Conservation (phyloP, 2,113 vertebrate genomes). For the Rallus limicola region DNA sequence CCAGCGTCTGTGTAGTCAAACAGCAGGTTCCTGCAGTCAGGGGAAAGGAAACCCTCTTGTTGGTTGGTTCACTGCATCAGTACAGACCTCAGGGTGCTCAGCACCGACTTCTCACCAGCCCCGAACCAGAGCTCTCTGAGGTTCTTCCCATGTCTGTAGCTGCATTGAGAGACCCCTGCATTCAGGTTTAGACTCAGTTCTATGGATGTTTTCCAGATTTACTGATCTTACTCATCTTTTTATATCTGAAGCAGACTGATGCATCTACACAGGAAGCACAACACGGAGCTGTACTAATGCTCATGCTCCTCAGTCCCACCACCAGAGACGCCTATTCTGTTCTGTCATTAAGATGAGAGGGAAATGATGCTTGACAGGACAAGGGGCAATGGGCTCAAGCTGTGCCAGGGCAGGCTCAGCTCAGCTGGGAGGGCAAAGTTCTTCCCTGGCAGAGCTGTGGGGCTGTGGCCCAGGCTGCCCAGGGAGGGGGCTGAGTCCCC, state of each 20-base stretch:
- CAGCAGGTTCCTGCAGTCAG: neutral
- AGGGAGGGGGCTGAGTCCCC: too few relatives aligned
- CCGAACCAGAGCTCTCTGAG: too few relatives aligned
- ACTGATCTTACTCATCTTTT: neutral
- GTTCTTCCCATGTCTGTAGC: neutral
- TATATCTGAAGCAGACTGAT: neutral
- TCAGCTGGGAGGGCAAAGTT: too few relatives aligned
- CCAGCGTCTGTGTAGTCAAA: rapidly evolving
- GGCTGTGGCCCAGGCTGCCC: too few relatives aligned
- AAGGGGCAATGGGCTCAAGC: too few relatives aligned
- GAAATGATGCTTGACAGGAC: neutral
- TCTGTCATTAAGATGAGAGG: neutral
- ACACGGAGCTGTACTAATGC: neutral
- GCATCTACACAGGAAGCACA: neutral
- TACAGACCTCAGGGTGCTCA: neutral
- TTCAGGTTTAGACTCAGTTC: neutral
- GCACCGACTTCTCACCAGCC: neutral
- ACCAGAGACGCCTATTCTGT: neutral
- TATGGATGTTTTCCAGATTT: neutral
- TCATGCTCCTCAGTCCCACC: neutral
- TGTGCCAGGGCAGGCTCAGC: too few relatives aligned
- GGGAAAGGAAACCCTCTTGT: neutral
- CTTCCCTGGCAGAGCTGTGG: too few relatives aligned
- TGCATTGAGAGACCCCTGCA: too few relatives aligned
- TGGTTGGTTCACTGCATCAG: too few relatives aligned